Conservation (phyloP, 2,888 invertebrate genomes). For the Lithophane socia region DNA sequence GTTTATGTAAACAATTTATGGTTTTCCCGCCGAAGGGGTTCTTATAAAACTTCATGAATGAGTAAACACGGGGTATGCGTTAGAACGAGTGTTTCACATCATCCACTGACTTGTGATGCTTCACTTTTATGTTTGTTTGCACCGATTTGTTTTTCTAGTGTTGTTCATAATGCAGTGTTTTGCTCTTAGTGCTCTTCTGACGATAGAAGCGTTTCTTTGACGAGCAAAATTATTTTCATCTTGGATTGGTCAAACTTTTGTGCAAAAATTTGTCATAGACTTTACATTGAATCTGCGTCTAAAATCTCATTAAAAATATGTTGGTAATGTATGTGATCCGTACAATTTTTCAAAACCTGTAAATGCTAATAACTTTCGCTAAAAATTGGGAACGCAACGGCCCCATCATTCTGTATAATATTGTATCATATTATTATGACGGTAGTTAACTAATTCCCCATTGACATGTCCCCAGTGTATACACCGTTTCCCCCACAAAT, state of each 20-base stretch:
- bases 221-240: neutral
- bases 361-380: neutral
- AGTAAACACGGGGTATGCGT: constrained; percentile 74
- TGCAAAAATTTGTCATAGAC: neutral
- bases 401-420: neutral
- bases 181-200: constrained; percentile 26
- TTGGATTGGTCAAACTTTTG: neutral
- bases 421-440: neutral
- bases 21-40: constrained; percentile 69
- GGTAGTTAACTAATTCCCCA: constrained; percentile 24
- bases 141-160: constrained; percentile 40
- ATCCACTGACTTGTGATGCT: constrained; percentile 45
- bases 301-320: neutral
- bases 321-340: neutral
- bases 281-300: neutral
- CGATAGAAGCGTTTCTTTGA: constrained; percentile 11
- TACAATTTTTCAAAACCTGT: neutral
- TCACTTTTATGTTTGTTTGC: constrained; percentile 58
- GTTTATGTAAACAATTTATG: constrained; percentile 68
- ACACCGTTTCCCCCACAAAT: constrained; percentile 47
- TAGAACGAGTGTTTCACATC: constrained; percentile 72
- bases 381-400: neutral
- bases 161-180: constrained; percentile 25
- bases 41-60: constrained; percentile 75
- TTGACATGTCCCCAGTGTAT: constrained; percentile 40